Evolutionary conservation across 2,797 vertebrate species (phyloP), one percentile per base, ranked within the genome.

Genomic region (Enoplosus armatus): DNA sequence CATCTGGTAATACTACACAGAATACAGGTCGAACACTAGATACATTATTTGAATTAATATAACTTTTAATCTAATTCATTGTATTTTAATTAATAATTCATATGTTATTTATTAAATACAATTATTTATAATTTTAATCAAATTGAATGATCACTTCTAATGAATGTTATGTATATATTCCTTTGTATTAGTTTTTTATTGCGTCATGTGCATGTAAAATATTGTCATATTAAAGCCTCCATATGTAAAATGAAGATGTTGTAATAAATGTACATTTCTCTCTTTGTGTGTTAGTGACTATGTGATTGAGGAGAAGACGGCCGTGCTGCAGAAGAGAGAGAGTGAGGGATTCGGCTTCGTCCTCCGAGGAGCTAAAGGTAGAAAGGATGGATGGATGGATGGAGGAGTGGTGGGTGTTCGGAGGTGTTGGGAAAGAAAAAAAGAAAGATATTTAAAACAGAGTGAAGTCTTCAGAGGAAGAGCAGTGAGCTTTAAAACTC

Each of bases 331-430:
- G 95, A 98, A 98, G 95, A 97, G 97, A 87, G 97, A 98, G 88
- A 98, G 96, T 27, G 97, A 98, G 83, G 97, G 97, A 54, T 98
- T 98, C 50, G 97, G 97, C 77, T 98, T 98, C 74, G 97, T 98
- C 90, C 96, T 98, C 77, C 94, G 97, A 85, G 97, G 97, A 92
- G 97, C 97, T 72, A 98, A 98, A 97, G 97, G 97, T 98, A 94
- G 80, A 72, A 41, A 45, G 37, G 70, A 59, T 15, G 53, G 43
- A 63, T 6, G 51, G 29, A 47, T 6, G 26, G 69, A 29, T 31
- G 22, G 60, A 50, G 47, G 29, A 75, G 73, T 20, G 55, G 74
- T 71, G 81, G 85, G 73, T 84, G 80, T 74, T 67, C 27, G 33
- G 24, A 82, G 54, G 60, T 51, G 59, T 55, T 60, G 27, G 37